Conservation (phyloP, 2,888 invertebrate species). For the Acanthosoma haemorrhoidale region DNA sequence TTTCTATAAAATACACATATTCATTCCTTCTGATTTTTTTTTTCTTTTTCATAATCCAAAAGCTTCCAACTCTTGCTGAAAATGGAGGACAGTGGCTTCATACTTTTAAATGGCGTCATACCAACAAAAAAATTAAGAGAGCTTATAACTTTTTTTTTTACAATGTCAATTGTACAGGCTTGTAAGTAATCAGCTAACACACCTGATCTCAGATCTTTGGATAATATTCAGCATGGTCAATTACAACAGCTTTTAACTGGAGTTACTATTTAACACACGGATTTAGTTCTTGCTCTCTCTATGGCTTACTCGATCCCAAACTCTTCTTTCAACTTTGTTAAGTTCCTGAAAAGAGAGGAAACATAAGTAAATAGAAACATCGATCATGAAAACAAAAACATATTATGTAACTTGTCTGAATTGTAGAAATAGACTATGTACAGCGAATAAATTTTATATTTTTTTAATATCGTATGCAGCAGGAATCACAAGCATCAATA, state of each 20-base stretch:
- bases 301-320: slow-evolving; percentile 46
- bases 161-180: slow-evolving; percentile 7
- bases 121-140: slow-evolving; percentile 7
- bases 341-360: slow-evolving; percentile 45
- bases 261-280: slow-evolving; percentile 1
- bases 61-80: slow-evolving; percentile 14
- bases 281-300: background rate
- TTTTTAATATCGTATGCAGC: too few species aligned
- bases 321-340: slow-evolving; percentile 47
- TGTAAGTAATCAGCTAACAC: slow-evolving; percentile 6
- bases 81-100: slow-evolving; percentile 14
- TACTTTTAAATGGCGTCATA: background rate
- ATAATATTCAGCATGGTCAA: slow-evolving; percentile 12
- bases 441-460: too few species aligned
- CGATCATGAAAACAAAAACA: too few species aligned
- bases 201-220: background rate
- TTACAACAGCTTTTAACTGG: slow-evolving; percentile 14
- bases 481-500: too few species aligned
- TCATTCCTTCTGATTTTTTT: background rate
- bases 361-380: too few species aligned
- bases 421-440: too few species aligned
- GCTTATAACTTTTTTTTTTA: slow-evolving; percentile 9
- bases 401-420: too few species aligned
- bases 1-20: too few species aligned
- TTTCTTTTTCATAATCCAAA: background rate